Percentiles rank a stretch among this genome's conserved stretches.
phyloP scores from a whole-genome alignment of 1,140 invertebrate species.

The Camponotus vicinus region DNA sequence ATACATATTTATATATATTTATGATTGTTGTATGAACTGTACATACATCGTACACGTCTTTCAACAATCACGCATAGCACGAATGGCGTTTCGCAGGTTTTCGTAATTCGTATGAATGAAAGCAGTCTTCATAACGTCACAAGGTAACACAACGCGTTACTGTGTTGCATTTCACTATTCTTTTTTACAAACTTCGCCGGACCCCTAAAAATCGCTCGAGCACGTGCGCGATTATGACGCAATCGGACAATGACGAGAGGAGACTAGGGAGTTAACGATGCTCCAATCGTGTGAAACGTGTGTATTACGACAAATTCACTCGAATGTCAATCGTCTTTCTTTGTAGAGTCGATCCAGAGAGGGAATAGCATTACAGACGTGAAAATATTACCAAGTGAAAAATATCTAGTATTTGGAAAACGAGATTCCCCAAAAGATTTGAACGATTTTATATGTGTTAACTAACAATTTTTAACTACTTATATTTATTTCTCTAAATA shows the following conservation, averaged over 20 bases:
- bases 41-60: constrained; percentile 18
- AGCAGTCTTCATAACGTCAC: not conserved
- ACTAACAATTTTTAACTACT: not conserved
- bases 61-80: constrained; percentile 44
- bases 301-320: constrained; percentile 40
- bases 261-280: constrained; percentile 34
- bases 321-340: constrained; percentile 35
- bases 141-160: not conserved
- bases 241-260: constrained; percentile 51
- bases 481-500: not conserved
- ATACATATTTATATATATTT: not conserved
- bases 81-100: constrained; percentile 14
- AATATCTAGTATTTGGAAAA: not conserved
- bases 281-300: constrained; percentile 45
- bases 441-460: not conserved
- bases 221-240: constrained; percentile 59
- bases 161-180: constrained; percentile 33
- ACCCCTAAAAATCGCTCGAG: constrained; percentile 24
- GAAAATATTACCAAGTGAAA: not conserved
- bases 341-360: not conserved
- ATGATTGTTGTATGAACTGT: not conserved
- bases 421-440: not conserved
- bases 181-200: constrained; percentile 25
- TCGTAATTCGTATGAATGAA: constrained; percentile 51
- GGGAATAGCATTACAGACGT: not conserved